Conservation (phyloP, 1,140 invertebrate genomes). For the Sitobion miscanthi region DNA sequence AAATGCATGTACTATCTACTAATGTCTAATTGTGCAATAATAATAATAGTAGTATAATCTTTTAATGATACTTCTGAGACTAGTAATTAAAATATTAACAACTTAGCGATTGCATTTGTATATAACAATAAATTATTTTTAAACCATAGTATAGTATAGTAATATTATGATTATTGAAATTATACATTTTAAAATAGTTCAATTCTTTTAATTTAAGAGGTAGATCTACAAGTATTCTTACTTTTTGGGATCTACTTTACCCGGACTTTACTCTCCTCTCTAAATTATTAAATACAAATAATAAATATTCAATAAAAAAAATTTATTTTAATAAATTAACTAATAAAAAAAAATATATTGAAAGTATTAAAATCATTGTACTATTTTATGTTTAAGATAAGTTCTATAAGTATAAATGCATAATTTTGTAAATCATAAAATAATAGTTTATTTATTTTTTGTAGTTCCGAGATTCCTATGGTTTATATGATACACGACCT, state of each 20-base stretch:
- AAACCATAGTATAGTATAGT: not conserved
- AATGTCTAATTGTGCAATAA: not conserved
- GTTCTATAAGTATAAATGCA: not conserved
- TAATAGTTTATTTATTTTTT: slow-evolving; percentile 37
- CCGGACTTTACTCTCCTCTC: not conserved
- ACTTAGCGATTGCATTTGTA: not conserved
- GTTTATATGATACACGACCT: slow-evolving; percentile 49
- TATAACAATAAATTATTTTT: not conserved
- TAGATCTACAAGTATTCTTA: not conserved
- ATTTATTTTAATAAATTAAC: too few relatives aligned
- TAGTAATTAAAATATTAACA: not conserved
- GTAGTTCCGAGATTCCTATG: slow-evolving; percentile 53
- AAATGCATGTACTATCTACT: slow-evolving; percentile 33
- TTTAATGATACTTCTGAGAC: not conserved
- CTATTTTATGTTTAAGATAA: not conserved
- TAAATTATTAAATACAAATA: not conserved
- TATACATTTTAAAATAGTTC: not conserved
- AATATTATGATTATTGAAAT: not conserved
- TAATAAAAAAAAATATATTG: too few relatives aligned
- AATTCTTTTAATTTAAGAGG: not conserved
- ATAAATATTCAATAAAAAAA: not conserved
- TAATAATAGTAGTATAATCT: not conserved
- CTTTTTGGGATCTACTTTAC: not conserved
- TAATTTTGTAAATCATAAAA: slow-evolving; percentile 10
- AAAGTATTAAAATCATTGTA: not conserved